phyloP scores from a whole-genome alignment of 2,888 invertebrate genomes.

The Apoda limacodes region DNA sequence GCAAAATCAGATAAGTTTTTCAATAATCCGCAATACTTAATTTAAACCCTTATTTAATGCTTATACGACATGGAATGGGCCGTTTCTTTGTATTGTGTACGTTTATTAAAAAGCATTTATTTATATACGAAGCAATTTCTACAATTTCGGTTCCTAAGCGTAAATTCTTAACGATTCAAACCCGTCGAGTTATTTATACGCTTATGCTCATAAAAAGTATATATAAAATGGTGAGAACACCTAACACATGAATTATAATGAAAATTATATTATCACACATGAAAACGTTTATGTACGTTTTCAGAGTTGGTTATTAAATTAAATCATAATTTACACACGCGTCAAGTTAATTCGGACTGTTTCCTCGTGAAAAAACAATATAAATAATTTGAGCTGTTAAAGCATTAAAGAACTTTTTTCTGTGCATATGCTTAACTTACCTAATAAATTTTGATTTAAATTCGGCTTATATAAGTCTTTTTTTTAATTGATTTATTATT shows the following conservation, averaged over 20 bases:
- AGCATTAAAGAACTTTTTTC: no score
- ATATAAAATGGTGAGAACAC: slow-evolving; percentile 47
- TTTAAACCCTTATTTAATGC: no score
- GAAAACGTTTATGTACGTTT: slow-evolving; percentile 60
- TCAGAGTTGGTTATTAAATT: slow-evolving; percentile 60
- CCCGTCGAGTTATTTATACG: slow-evolving; percentile 30
- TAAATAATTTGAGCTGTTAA: slow-evolving; percentile 54
- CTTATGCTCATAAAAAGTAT: slow-evolving; percentile 41
- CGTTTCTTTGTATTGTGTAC: no score
- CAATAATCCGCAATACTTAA: no score
- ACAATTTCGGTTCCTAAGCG: slow-evolving; percentile 27
- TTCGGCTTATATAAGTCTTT: no score
- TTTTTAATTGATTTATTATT: no score
- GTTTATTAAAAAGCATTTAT: no score
- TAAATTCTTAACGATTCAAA: slow-evolving; percentile 33
- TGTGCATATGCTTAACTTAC: no score
- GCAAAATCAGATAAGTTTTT: no score
- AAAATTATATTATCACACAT: slow-evolving; percentile 63
- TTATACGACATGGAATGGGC: no score
- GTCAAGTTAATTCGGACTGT: slow-evolving; percentile 55
- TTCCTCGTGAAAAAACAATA: slow-evolving; percentile 56
- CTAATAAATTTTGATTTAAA: no score
- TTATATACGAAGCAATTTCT: no score
- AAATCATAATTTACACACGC: slow-evolving; percentile 65
- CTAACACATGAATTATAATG: slow-evolving; percentile 57